Evolutionary conservation across 2,797 vertebrate species (phyloP).

Genomic region (Ctenopoma multispine): DNA sequence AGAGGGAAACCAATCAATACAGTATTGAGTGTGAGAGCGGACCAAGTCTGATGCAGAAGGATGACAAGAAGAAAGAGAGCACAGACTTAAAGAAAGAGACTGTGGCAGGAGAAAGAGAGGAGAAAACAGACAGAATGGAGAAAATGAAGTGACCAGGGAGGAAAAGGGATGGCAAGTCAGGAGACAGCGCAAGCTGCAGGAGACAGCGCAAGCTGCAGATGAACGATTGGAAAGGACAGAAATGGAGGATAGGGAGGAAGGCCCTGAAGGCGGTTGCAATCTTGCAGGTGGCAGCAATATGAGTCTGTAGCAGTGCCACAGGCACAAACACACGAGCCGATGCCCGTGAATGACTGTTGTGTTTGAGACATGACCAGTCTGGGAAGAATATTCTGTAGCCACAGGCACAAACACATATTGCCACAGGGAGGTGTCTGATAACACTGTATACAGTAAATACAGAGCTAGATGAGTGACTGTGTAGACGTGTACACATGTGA

Average conservation of each 20-base stretch:
- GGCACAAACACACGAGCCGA: slow-evolving; percentile 54
- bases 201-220: slow-evolving; percentile 32
- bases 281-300: slow-evolving; percentile 58
- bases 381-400: slow-evolving; percentile 51
- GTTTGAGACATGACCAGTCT: slow-evolving; percentile 55
- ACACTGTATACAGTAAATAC: slow-evolving; percentile 39
- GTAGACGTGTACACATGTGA: too few relatives aligned
- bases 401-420: slow-evolving; percentile 53
- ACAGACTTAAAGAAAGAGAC: slow-evolving; percentile 14
- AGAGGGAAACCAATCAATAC: slow-evolving; percentile 80
- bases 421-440: slow-evolving; percentile 57
- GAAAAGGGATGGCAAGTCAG: slow-evolving; percentile 4
- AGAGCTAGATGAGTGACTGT: not conserved
- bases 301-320: slow-evolving; percentile 52
- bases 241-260: slow-evolving; percentile 38
- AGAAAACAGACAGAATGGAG: slow-evolving; percentile 10
- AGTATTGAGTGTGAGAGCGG: slow-evolving; percentile 70
- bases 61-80: slow-evolving; percentile 29
- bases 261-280: slow-evolving; percentile 54
- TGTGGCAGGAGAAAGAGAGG: slow-evolving; percentile 6
- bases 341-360: slow-evolving; percentile 23
- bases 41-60: slow-evolving; percentile 48
- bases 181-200: slow-evolving; percentile 22
- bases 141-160: slow-evolving; percentile 8
- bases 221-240: slow-evolving; percentile 42